Evolutionary conservation across 2,113 vertebrate species (phyloP).

Genomic region (Connochaetes taurinus): DNA sequence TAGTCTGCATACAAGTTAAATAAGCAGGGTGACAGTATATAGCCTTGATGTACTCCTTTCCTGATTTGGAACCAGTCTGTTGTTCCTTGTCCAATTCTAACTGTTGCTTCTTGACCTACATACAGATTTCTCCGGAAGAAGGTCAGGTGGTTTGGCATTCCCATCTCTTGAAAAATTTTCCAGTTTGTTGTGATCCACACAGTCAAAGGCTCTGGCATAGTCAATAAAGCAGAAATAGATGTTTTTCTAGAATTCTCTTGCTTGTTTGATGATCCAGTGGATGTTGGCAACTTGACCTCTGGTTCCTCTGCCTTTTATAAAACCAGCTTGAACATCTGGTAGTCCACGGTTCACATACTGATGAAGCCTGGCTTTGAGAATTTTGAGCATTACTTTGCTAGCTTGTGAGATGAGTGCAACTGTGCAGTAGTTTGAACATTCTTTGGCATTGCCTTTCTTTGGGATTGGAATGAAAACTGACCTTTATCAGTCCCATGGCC

Average conservation of each 20-base stretch:
- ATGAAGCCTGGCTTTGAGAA: background rate
- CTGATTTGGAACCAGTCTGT: background rate
- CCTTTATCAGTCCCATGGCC: background rate
- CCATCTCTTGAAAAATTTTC: background rate
- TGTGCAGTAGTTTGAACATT: background rate
- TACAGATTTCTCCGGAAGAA: background rate
- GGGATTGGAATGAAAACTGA: background rate
- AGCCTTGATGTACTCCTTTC: background rate
- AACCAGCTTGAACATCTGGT: background rate
- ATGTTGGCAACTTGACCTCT: background rate
- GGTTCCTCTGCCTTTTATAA: background rate
- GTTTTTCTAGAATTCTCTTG: background rate
- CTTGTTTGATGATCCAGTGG: fast-evolving
- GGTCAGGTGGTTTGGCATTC: background rate
- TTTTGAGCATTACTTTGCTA: background rate
- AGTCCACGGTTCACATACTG: fast-evolving
- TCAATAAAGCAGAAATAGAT: background rate
- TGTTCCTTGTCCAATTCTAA: background rate
- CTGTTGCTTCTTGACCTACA: background rate
- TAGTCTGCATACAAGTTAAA: background rate
- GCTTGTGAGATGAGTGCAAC: background rate
- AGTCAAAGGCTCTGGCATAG: background rate
- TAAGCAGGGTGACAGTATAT: background rate
- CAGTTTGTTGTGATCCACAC: background rate
- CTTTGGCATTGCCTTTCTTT: background rate